phyloP scores from a whole-genome alignment of 2,113 vertebrate genomes.

The Callionymus lyra region DNA sequence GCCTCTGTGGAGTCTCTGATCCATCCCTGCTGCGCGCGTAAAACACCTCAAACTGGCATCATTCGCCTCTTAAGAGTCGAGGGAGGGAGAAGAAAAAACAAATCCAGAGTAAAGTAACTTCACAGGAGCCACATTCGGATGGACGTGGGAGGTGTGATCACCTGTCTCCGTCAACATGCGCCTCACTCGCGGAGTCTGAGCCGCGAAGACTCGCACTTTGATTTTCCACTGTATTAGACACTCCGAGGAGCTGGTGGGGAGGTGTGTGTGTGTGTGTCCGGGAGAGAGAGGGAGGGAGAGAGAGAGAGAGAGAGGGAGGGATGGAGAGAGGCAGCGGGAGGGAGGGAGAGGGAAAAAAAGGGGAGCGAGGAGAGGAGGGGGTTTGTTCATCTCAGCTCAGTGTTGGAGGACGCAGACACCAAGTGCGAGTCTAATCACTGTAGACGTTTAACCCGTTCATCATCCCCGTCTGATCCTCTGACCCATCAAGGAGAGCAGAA shows the following conservation, averaged over 20 bases:
- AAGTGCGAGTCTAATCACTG: slow-evolving; percentile 59
- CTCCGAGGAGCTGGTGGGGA: slow-evolving; percentile 53
- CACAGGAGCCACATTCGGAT: too few species aligned
- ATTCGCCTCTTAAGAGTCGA: slow-evolving; percentile 11
- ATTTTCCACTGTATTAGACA: slow-evolving; percentile 70
- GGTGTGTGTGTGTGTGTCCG: slow-evolving; percentile 6
- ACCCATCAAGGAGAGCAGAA: slow-evolving; percentile 42
- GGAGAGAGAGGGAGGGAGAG: slow-evolving; percentile 4
- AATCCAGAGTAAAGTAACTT: too few species aligned
- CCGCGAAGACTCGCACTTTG: slow-evolving; percentile 48
- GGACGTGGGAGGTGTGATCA: slow-evolving; percentile 8
- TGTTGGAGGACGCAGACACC: slow-evolving; percentile 66
- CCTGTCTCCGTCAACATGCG: slow-evolving; percentile 25
- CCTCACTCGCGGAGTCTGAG: slow-evolving; percentile 51
- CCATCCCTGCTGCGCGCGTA: slow-evolving; percentile 60
- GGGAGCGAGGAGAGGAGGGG: slow-evolving; percentile 20
- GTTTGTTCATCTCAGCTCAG: slow-evolving; percentile 48
- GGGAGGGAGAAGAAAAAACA: slow-evolving; percentile 1
- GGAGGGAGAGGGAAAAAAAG: slow-evolving; percentile 23
- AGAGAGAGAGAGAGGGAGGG: slow-evolving; percentile 10
- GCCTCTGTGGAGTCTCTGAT: slow-evolving; percentile 49
- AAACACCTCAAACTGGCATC: slow-evolving; percentile 46
- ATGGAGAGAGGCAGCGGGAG: slow-evolving; percentile 7
- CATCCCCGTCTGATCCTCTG: slow-evolving; percentile 32
- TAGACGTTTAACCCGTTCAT: slow-evolving; percentile 73